Evolutionary conservation across 2,888 invertebrate genomes (phyloP), one percentile per base, ranked within the genome.

Genomic region (Euspilapteryx auroguttella): DNA sequence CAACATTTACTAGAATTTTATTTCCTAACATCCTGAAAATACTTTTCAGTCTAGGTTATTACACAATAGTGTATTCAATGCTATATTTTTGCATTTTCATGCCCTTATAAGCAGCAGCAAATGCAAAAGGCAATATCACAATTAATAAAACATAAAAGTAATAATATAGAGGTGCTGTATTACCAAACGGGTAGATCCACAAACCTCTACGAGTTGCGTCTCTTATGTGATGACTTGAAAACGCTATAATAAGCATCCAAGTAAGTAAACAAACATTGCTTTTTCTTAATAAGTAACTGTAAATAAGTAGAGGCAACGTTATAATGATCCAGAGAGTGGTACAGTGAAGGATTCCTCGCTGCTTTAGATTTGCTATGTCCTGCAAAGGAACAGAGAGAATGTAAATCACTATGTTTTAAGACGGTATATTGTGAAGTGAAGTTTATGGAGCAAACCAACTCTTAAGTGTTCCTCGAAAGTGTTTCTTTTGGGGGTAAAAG

Each of bases 281-380:
- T 38, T 53, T 61, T 21, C 43, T 58, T 9, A 35, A 32, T n/a
- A 51, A 3, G 25, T 51, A 49, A 26, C 65, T 55, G 23, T 56
- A 64, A 0, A 39, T 1, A 0, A 64, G 29, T 1, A 61, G 31
- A 2, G 45, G 2, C 1, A 32, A 12, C 0, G 57, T 48, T 0
- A 62, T 2, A 0, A 53, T 12, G 0, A 63, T 20, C 53, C 61
- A 66, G 14, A 66, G 48, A 0, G 65, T 49, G 0, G 68, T 59
- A 33, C 66, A 65, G 27, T 73, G 73, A 32, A 73, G 53, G 1
- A 71, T 39, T 0, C 73, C 75, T 6, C 73, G 39, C 10, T 54
- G 51, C 27, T 49, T 57, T 1, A 58, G 14, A 9, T 47, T 49
- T 0, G 44, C 41, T 20, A 66, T 34, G 14, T 68, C 68, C 73